Conservation (phyloP, 2,113 vertebrate species). For the Patagioenas fasciata region DNA sequence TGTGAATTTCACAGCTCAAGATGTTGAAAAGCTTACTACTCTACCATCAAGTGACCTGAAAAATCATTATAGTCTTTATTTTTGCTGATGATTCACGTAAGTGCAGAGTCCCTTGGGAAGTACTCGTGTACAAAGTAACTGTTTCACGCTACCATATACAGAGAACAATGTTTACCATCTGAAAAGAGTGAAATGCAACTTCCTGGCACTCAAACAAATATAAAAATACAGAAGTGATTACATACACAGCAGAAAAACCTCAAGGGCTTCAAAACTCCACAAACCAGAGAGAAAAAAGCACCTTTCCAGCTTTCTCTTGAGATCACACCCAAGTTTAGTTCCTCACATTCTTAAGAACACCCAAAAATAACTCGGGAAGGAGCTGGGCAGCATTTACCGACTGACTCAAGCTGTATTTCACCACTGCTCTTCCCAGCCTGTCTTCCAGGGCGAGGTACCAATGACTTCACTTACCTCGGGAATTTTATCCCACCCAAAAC, state of each 20-base stretch:
- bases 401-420: neutral
- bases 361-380: constrained; percentile 14
- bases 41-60: neutral
- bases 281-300: neutral
- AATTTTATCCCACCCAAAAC: neutral
- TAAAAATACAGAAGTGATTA: neutral
- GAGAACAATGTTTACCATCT: neutral
- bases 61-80: neutral
- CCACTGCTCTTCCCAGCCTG: neutral
- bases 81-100: neutral
- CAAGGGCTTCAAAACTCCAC: neutral
- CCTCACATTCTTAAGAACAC: neutral
- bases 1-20: neutral
- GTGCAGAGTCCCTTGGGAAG: neutral
- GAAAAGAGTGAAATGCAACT: neutral
- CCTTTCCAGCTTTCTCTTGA: neutral
- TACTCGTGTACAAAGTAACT: neutral
- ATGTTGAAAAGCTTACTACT: neutral
- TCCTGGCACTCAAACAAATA: neutral
- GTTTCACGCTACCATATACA: neutral
- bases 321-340: neutral
- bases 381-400: neutral
- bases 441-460: neutral
- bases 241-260: neutral
- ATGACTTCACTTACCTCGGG: neutral